Conservation (phyloP, 2,113 vertebrate genomes). For the Notarius lentiginosus region DNA sequence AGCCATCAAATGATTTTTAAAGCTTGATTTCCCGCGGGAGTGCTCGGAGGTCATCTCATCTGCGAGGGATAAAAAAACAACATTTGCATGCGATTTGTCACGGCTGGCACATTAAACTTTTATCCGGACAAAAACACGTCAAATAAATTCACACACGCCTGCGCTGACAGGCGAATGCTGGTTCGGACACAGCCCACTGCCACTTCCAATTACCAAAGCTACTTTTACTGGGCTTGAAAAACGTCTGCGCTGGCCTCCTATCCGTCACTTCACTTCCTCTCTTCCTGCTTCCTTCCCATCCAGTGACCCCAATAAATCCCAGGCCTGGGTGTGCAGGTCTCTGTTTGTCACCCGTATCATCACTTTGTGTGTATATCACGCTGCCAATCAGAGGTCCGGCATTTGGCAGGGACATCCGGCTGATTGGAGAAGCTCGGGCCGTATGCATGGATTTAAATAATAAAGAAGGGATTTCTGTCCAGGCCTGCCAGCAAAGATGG, state of each 20-base stretch:
- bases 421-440: constrained; percentile 73
- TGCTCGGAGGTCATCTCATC: constrained; percentile 91
- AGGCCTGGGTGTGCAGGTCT: constrained; percentile 73
- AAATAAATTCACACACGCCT: constrained; percentile 92
- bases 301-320: constrained; percentile 85
- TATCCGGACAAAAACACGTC: constrained; percentile 97
- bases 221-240: constrained; percentile 83
- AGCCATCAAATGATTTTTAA: constrained; percentile 84
- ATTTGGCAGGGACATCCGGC: constrained; percentile 51
- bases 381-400: constrained; percentile 79
- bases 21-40: constrained; percentile 88
- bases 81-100: constrained; percentile 98
- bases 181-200: constrained; percentile 75
- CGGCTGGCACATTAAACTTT: constrained; percentile 93
- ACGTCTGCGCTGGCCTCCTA: neutral
- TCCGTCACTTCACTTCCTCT: constrained; percentile 13
- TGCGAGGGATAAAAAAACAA: constrained; percentile 90
- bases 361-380: constrained; percentile 71
- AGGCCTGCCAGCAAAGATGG: constrained; percentile 76
- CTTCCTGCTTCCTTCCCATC: constrained; percentile 61
- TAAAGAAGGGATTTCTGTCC: constrained; percentile 79
- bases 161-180: constrained; percentile 86
- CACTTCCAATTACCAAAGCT: constrained; percentile 83
- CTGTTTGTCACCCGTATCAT: constrained; percentile 76
- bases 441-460: constrained; percentile 80